These are phyloP conservation scores for Physocephala rufipes DNA, from an alignment of 2,888 invertebrate species.

Conservation along the genomic window DNA sequence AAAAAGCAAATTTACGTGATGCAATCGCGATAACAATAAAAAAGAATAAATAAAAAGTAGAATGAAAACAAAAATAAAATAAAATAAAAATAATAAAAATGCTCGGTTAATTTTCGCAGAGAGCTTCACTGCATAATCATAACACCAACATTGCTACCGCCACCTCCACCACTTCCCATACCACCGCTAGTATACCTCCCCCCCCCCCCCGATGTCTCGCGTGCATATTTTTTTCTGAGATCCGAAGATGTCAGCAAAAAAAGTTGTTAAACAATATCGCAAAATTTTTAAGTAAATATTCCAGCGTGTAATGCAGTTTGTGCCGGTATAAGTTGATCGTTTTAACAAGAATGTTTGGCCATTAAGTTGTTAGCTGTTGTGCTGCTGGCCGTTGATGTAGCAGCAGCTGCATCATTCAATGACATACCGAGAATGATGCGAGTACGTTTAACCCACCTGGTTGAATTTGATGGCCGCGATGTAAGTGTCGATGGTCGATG, in stretches of 20 bases:
- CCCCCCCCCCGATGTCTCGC: neutral
- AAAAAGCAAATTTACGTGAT: constrained; percentile 13
- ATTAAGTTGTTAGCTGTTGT: neutral
- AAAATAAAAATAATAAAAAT: neutral
- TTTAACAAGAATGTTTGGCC: neutral
- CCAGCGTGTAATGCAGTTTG: constrained; percentile 13
- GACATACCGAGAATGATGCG: neutral
- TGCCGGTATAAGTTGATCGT: neutral
- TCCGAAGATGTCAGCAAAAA: no score
- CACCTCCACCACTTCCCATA: neutral
- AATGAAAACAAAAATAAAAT: constrained; percentile 5
- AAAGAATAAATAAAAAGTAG: neutral
- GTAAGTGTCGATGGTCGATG: no score
- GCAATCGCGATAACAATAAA: neutral
- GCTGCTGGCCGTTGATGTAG: neutral
- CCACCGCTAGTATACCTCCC: neutral
- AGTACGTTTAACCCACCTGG: neutral
- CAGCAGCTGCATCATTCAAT: neutral
- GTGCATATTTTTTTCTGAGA: neutral
- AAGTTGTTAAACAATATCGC: constrained; percentile 19
- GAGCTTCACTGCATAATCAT: neutral
- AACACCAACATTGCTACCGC: neutral
- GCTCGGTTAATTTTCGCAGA: neutral
- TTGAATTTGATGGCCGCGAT: neutral
- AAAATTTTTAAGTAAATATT: constrained; percentile 27